Base-by-base conservation (phyloP, 2,888 invertebrate species). In the Acleris laterana region DNA sequence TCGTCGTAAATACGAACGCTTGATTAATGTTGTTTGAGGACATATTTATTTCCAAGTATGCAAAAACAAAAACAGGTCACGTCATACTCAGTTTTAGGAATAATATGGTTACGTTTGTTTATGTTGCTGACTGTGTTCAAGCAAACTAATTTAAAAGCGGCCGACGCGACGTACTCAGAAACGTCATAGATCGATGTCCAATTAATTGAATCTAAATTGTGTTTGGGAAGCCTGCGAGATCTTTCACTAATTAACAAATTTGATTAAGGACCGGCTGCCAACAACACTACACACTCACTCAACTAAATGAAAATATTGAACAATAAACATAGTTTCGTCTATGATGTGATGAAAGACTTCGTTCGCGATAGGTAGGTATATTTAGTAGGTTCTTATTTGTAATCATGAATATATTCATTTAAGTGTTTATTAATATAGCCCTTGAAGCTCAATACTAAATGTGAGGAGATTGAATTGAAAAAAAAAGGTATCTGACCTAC, bases 171-270 rank as follows among this genome's bases (percentile, higher is more conserved):
- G 19, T 53, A 16, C 42, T 42, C 55, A 20, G 59, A 44, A 59
- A 57, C 51, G 52, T 58, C 52, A 63, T 52, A 65, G 63, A 66
- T 66, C 63, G 61, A 69, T 69, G 59, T 56, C 60, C 44, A 49
- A 44, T 38, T 66, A 69, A 69, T 66, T 69, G 62, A 66, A 63
- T 51, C 56, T 62, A 48, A 58, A 58, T 68, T 57, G 63, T 51
- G 53, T 49, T 59, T 46, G 61, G 46, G 50, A 60, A 64, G 61
- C 57, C 62, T 7, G 63, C 44, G 49, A 65, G 60, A 56, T 65
- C 62, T 62, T 49, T 59, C 20, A 25, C 44, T 65, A 64, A 51
- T 69, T 70, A 63, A 68, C 63, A 63, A 68, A 42, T 59, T 61
- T 68, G 66, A 62, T 63, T 48, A 58, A 60, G 58, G 62, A 62